A percentile compares a stretch with the other conserved stretches of the same genome.
Conservation (phyloP, 1,140 invertebrate genomes). For the Lasioglossum baleicum region DNA sequence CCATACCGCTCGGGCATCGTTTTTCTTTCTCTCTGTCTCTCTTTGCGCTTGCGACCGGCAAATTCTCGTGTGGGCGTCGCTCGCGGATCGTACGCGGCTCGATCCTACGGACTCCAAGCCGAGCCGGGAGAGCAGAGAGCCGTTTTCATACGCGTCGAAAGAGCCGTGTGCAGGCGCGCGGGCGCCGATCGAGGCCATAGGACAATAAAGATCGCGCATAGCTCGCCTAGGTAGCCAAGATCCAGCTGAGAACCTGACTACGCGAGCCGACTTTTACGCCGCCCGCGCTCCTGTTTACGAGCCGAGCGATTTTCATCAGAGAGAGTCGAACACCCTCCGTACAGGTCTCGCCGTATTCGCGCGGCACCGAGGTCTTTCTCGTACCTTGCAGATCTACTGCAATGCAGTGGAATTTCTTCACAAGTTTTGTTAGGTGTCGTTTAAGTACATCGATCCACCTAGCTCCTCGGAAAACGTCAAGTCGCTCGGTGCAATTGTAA, state of each 20-base stretch:
- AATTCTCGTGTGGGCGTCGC: slow-evolving; percentile 55
- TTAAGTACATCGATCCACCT: too few species aligned
- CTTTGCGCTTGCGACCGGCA: slow-evolving; percentile 21
- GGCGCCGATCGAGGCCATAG: slow-evolving; percentile 10
- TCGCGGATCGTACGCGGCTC: slow-evolving; percentile 26
- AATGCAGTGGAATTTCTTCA: too few species aligned
- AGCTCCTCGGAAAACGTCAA: too few species aligned
- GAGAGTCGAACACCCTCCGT: not conserved
- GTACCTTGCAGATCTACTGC: too few species aligned
- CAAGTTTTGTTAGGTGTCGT: too few species aligned
- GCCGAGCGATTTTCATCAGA: not conserved
- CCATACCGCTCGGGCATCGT: slow-evolving; percentile 1
- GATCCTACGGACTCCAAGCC: slow-evolving; percentile 41
- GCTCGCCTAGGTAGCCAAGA: slow-evolving; percentile 56
- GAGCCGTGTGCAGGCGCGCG: not conserved
- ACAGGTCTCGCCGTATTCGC: not conserved
- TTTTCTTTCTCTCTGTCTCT: not conserved
- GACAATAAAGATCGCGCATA: slow-evolving; percentile 33
- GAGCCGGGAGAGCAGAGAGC: not conserved
- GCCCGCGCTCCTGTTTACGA: slow-evolving; percentile 15
- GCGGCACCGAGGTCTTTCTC: too few species aligned
- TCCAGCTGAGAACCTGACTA: slow-evolving; percentile 33
- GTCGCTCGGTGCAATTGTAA: too few species aligned
- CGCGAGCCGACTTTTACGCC: slow-evolving; percentile 27
- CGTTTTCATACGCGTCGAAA: slow-evolving; percentile 30